These are phyloP conservation scores for Lutjanus argentimaculatus DNA, from an alignment of 2,797 vertebrate species.

Conservation along the genomic window DNA sequence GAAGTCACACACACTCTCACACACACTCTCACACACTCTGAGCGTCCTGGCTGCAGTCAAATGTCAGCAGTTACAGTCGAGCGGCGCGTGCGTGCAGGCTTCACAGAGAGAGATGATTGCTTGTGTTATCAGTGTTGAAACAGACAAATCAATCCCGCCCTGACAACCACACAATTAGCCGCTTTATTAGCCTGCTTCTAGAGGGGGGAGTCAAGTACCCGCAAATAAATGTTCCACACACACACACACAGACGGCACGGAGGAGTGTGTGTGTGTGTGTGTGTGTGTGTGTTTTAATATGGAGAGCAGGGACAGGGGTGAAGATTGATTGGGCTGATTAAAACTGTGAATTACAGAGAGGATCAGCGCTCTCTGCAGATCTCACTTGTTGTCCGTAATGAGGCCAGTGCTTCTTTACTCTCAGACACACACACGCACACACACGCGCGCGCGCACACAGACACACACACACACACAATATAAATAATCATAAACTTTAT, in stretches of 20 bases:
- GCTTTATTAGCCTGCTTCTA: conserved; percentile 79
- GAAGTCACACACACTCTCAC: conserved; percentile 14
- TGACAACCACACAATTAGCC: conserved; percentile 81
- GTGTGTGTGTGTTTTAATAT: conserved; percentile 36
- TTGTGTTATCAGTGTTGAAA: conserved; percentile 84
- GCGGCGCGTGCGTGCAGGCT: conserved; percentile 45
- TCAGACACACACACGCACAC: conserved; percentile 30
- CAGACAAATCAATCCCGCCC: conserved; percentile 83
- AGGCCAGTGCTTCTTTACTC: conserved; percentile 30
- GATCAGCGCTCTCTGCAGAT: conserved; percentile 33
- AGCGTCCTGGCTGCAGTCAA: conserved; percentile 37
- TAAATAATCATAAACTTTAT: background rate
- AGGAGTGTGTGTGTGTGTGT: conserved; percentile 14
- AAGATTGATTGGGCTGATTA: conserved; percentile 73
- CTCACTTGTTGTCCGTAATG: conserved; percentile 64
- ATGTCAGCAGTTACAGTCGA: conserved; percentile 47
- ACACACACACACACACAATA: conserved; percentile 4
- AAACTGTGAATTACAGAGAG: conserved; percentile 57
- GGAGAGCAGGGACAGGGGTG: conserved; percentile 43
- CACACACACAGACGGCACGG: conserved; percentile 8
- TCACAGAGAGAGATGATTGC: conserved; percentile 79
- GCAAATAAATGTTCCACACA: conserved; percentile 53
- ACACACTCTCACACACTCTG: background rate
- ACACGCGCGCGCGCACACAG: conserved; percentile 11
- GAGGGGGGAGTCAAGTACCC: conserved; percentile 72